A percentile compares a stretch with the other conserved stretches of the same genome.
Evolutionary conservation across 2,888 invertebrate species (phyloP).

Genomic region (Melinaea menophilus): DNA sequence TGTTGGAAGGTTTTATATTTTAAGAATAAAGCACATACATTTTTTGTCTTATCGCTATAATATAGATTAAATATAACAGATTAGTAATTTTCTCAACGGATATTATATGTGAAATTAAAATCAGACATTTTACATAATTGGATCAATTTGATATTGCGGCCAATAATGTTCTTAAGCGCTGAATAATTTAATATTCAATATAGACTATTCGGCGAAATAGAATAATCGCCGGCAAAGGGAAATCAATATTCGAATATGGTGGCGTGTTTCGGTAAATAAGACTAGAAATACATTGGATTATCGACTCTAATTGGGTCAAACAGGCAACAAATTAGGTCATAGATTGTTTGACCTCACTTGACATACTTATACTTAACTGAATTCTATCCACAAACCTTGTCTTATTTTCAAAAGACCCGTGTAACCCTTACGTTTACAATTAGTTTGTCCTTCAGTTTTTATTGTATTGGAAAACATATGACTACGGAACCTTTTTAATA

Average conservation of each 20-base stretch:
- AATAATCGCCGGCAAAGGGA: not conserved
- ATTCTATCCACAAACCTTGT: too few relatives aligned
- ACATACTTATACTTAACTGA: not conserved
- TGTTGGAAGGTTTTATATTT: not conserved
- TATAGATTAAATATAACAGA: too few relatives aligned
- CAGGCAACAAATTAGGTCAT: not conserved
- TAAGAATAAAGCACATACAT: too few relatives aligned
- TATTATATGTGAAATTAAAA: not conserved
- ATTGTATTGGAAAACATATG: too few relatives aligned
- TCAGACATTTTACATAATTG: not conserved
- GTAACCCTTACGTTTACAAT: too few relatives aligned
- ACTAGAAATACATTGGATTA: constrained; percentile 12
- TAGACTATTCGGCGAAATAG: not conserved
- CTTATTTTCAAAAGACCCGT: too few relatives aligned
- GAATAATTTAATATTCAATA: constrained; percentile 1
- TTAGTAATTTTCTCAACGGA: too few relatives aligned
- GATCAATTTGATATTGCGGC: not conserved
- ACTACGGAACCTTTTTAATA: too few relatives aligned
- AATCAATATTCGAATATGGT: constrained; percentile 16
- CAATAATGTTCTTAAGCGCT: not conserved
- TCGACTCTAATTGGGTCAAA: constrained; percentile 11
- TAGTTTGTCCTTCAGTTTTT: too few relatives aligned
- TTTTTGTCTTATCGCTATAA: too few relatives aligned
- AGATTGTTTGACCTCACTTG: not conserved
- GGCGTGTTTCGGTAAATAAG: constrained; percentile 6